These are phyloP conservation scores for Stenodera caucasica DNA, from an alignment of 2,888 invertebrate species.

Conservation along the genomic window DNA sequence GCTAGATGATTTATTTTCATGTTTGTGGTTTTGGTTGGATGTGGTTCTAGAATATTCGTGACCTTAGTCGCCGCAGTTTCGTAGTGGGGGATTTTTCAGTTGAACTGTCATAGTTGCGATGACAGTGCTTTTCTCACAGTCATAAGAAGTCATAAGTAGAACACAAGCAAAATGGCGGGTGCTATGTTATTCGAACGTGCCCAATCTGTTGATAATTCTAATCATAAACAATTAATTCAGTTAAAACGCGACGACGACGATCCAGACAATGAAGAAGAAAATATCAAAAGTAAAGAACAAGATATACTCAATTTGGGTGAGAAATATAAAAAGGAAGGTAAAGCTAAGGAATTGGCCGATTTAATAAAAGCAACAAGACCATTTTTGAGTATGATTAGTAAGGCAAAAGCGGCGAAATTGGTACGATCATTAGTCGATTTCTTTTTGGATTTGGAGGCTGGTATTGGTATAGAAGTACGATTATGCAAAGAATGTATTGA, in stretches of 20 bases:
- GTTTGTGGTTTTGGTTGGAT: no score
- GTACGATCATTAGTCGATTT: slow-evolving; percentile 96
- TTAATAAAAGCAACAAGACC: slow-evolving; percentile 95
- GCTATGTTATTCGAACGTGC: slow-evolving; percentile 88
- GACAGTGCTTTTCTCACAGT: slow-evolving; percentile 56
- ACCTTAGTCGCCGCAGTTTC: not conserved
- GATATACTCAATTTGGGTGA: slow-evolving; percentile 91
- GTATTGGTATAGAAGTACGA: slow-evolving; percentile 92
- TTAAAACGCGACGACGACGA: slow-evolving; percentile 75
- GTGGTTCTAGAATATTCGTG: not conserved
- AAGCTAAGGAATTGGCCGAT: slow-evolving; percentile 88
- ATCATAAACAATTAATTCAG: slow-evolving; percentile 77
- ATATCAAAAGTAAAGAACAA: slow-evolving; percentile 89
- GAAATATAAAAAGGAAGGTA: slow-evolving; percentile 89
- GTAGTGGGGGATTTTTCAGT: not conserved
- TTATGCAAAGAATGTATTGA: slow-evolving; percentile 97
- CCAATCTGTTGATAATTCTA: slow-evolving; percentile 73
- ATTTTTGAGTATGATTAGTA: slow-evolving; percentile 92
- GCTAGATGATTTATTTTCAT: no score
- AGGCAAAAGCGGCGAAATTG: slow-evolving; percentile 98
- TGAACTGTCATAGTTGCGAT: slow-evolving; percentile 36
- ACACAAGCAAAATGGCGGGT: slow-evolving; percentile 72
- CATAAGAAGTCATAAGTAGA: not conserved
- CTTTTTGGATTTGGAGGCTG: slow-evolving; percentile 95
- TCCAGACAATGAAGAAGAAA: slow-evolving; percentile 86